Percentiles rank a stretch among this genome's conserved stretches.
Evolutionary conservation across 2,113 vertebrate genomes (phyloP).

Genomic region (Nothobranchius furzeri): DNA sequence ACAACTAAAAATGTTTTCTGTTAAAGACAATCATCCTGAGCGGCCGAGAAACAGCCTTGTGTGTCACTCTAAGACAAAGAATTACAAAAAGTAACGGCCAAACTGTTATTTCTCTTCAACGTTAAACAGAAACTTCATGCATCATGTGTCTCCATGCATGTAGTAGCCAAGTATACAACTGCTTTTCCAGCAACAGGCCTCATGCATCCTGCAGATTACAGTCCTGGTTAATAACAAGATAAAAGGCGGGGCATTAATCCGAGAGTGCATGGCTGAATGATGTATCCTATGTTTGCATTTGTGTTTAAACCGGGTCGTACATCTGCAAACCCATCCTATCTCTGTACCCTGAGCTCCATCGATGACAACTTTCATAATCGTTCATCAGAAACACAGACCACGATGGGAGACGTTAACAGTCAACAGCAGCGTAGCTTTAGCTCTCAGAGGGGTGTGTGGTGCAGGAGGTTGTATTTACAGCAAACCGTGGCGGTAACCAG

Average conservation of each 20-base stretch:
- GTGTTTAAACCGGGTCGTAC: constrained; percentile 2
- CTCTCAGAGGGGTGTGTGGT: background rate
- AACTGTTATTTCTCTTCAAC: background rate
- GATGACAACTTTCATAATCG: too few relatives aligned
- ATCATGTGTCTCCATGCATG: constrained; percentile 46
- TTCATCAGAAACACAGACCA: too few relatives aligned
- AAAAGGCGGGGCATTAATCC: constrained; percentile 18
- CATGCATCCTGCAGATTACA: constrained; percentile 21
- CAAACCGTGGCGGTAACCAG: constrained; percentile 1
- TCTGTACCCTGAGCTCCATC: too few relatives aligned
- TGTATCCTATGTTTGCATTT: background rate
- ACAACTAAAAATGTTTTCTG: background rate
- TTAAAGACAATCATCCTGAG: background rate
- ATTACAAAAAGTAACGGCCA: background rate
- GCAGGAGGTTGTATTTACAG: background rate
- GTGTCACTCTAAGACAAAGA: too few relatives aligned
- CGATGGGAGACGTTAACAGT: too few relatives aligned
- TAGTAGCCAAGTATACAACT: constrained; percentile 36
- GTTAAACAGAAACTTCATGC: constrained; percentile 11
- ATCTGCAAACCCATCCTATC: too few relatives aligned
- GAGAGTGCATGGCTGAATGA: background rate
- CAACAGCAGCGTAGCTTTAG: too few relatives aligned
- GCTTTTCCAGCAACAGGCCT: constrained; percentile 42
- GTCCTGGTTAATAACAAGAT: constrained; percentile 41
- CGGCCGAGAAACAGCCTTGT: too few relatives aligned